Percentiles rank a stretch among this genome's conserved stretches.
Evolutionary conservation across 2,797 vertebrate genomes (phyloP).

Genomic region (Valencia hispanica): DNA sequence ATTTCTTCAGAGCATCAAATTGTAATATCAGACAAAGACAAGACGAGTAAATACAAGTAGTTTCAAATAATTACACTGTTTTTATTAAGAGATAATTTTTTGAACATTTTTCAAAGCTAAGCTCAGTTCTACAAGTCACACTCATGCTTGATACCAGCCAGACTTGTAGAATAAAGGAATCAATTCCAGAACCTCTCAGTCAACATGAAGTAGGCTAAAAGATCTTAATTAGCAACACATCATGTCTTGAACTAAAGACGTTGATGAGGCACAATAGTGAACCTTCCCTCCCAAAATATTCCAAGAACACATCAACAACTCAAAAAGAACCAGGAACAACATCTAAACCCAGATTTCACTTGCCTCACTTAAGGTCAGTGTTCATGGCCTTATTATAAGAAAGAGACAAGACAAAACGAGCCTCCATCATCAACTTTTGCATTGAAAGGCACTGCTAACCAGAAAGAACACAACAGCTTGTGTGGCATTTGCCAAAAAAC

Average conservation of each 20-base stretch:
- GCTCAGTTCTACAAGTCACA: background rate
- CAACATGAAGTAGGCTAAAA: background rate
- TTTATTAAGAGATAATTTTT: background rate
- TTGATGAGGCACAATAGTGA: background rate
- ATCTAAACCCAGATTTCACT: background rate
- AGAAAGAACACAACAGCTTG: background rate
- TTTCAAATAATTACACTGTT: background rate
- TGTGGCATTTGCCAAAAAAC: background rate
- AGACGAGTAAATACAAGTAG: background rate
- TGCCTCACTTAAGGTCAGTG: background rate
- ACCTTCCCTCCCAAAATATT: background rate
- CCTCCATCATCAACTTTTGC: background rate
- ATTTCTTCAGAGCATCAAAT: background rate
- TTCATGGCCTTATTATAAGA: background rate
- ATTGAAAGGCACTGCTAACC: background rate
- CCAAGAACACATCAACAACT: too few species aligned
- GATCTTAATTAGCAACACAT: background rate
- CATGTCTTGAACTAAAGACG: background rate
- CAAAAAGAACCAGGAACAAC: background rate
- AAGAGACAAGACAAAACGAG: background rate
- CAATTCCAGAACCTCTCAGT: background rate
- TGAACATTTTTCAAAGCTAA: background rate
- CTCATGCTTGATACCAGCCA: background rate
- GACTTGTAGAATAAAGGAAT: background rate
- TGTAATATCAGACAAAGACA: background rate